Evolutionary conservation across 1,140 invertebrate species (phyloP).

Genomic region (Periplaneta americana): DNA sequence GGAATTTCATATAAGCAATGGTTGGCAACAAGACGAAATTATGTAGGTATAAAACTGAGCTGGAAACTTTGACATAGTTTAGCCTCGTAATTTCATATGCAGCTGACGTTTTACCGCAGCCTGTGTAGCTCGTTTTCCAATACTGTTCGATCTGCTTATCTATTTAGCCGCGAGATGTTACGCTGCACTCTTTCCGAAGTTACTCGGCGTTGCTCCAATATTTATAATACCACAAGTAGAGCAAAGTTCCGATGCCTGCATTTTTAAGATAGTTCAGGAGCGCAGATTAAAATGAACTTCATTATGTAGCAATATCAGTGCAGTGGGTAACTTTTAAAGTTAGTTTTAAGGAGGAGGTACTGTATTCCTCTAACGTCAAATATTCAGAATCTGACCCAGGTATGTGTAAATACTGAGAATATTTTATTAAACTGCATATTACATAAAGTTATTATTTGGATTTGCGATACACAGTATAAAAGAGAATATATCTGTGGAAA

Average conservation of each 20-base stretch:
- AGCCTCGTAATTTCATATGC: no score
- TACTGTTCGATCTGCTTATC: not conserved
- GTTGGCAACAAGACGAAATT: no score
- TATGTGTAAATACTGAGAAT: no score
- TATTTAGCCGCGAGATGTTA: not conserved
- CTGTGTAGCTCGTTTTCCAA: not conserved
- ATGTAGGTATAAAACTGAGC: not conserved
- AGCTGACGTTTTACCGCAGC: not conserved
- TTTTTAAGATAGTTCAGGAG: not conserved
- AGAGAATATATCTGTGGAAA: no score
- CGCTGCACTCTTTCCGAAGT: not conserved
- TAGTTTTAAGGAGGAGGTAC: no score
- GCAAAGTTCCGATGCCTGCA: not conserved
- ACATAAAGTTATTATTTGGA: no score
- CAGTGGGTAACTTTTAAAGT: no score
- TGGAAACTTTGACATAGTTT: not conserved
- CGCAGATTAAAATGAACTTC: not conserved
- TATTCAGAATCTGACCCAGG: no score
- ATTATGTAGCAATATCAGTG: not conserved
- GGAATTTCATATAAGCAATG: not conserved
- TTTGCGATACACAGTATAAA: no score
- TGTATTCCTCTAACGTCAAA: no score
- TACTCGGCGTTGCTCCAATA: not conserved
- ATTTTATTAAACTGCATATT: no score
- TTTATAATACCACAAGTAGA: not conserved